Percentiles rank a stretch among this genome's conserved stretches.
phyloP scores from a whole-genome alignment of 2,888 invertebrate species.

The Zygogramma bicolorata region DNA sequence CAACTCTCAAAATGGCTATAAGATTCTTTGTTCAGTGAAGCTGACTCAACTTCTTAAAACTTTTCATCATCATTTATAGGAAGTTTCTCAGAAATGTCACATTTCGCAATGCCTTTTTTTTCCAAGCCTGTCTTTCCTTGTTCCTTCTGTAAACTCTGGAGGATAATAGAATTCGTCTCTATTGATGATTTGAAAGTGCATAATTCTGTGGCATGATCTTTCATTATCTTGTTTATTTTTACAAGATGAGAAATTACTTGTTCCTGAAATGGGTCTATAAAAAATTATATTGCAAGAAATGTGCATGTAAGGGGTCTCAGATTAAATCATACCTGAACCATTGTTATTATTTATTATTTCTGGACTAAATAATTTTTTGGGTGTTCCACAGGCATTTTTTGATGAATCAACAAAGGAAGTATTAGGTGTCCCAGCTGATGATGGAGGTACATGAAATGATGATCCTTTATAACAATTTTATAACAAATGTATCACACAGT shows the following conservation, averaged over 20 bases:
- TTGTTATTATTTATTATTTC: background rate
- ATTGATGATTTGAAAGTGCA: background rate
- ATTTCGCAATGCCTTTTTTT: background rate
- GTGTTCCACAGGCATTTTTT: background rate
- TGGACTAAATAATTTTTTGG: background rate
- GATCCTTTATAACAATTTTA: too few relatives aligned
- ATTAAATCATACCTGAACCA: background rate
- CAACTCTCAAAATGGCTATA: slow-evolving; percentile 5
- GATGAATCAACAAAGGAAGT: background rate
- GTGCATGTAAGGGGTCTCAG: too few relatives aligned
- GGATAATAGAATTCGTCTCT: background rate
- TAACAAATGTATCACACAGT: too few relatives aligned
- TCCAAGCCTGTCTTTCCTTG: background rate
- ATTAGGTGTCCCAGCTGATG: background rate
- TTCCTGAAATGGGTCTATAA: background rate
- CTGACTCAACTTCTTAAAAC: slow-evolving; percentile 5
- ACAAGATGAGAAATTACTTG: slow-evolving; percentile 1
- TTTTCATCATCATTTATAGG: background rate
- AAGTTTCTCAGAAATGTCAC: background rate
- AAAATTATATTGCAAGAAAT: background rate
- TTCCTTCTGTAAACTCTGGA: background rate
- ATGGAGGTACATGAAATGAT: background rate
- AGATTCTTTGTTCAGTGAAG: too few relatives aligned
- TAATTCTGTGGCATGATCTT: background rate
- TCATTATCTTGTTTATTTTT: background rate